Percentiles rank a stretch among this genome's conserved stretches.
Evolutionary conservation across 2,888 invertebrate species (phyloP).

Genomic region (Marronus borbonicus): DNA sequence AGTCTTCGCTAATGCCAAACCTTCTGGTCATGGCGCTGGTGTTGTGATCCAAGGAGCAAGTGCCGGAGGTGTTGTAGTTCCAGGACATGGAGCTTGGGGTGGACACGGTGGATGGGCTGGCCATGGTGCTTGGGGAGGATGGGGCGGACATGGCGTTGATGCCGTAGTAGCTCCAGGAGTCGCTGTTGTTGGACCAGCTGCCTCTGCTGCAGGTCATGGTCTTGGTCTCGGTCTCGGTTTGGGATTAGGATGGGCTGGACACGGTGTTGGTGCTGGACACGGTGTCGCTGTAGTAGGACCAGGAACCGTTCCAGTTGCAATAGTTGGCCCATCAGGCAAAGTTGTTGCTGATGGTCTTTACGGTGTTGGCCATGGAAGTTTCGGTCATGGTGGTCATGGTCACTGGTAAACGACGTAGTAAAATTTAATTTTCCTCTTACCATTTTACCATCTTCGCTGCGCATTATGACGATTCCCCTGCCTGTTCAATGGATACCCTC

Average conservation of each 20-base stretch:
- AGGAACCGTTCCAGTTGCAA: conserved; percentile 61
- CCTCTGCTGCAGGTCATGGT: conserved; percentile 49
- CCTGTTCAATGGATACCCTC: conserved; percentile 38
- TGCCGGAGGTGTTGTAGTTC: conserved; percentile 51
- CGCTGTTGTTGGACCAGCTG: conserved; percentile 53
- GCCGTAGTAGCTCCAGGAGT: conserved; percentile 54
- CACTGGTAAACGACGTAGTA: conserved; percentile 55
- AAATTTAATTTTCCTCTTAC: not conserved
- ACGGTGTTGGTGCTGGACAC: conserved; percentile 57
- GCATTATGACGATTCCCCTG: conserved; percentile 30
- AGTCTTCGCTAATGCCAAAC: conserved; percentile 57
- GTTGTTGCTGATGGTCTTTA: conserved; percentile 62
- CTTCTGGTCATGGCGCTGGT: conserved; percentile 56
- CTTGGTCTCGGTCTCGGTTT: conserved; percentile 51
- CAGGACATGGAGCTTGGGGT: conserved; percentile 52
- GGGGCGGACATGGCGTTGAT: conserved; percentile 51
- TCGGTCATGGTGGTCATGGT: conserved; percentile 54
- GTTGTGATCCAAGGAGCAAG: conserved; percentile 55
- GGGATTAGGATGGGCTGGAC: conserved; percentile 50
- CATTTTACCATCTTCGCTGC: not conserved
- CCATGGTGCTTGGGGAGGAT: conserved; percentile 46
- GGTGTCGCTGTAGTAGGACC: conserved; percentile 63
- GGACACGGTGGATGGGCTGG: conserved; percentile 49
- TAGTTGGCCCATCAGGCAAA: conserved; percentile 62
- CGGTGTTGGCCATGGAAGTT: conserved; percentile 57